A percentile compares a stretch with the other conserved stretches of the same genome.
phyloP scores from a whole-genome alignment of 2,113 vertebrate species.

The Neolamprologus modestus region DNA sequence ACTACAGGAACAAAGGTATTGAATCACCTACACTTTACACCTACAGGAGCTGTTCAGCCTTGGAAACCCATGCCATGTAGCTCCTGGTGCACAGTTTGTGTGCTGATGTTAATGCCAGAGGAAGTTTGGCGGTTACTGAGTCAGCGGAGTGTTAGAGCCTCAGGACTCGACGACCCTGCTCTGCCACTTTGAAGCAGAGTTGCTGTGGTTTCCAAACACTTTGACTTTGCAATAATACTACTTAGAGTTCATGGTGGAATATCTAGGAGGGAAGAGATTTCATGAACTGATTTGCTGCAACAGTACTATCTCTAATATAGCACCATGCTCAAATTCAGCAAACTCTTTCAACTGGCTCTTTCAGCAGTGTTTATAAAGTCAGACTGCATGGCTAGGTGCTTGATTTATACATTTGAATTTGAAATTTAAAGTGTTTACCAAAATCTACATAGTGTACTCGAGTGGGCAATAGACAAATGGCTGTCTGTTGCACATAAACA shows the following conservation, averaged over 20 bases:
- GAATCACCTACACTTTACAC: not conserved
- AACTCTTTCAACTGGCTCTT: not conserved
- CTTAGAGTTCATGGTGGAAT: not conserved
- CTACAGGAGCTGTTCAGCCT: not conserved
- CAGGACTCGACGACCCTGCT: not conserved
- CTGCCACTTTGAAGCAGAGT: not conserved
- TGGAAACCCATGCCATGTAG: not conserved
- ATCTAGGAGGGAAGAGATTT: not conserved
- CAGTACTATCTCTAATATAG: not conserved
- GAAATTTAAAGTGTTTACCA: not conserved
- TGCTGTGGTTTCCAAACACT: not conserved
- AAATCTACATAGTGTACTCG: not conserved
- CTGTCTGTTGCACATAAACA: not conserved
- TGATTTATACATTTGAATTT: not conserved
- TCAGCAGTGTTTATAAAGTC: not conserved
- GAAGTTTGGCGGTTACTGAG: not conserved
- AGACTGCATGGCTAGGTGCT: not conserved
- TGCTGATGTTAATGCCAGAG: not conserved
- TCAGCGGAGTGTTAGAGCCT: not conserved
- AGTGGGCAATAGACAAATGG: not conserved
- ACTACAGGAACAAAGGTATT: not conserved
- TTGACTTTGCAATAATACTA: not conserved
- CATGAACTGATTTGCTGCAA: not conserved
- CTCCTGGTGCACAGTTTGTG: not conserved
- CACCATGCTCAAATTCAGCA: accelerated